A percentile compares a stretch with the other conserved stretches of the same genome.
phyloP scores from a whole-genome alignment of 2,888 invertebrate species.

The Idaea dimidiata region DNA sequence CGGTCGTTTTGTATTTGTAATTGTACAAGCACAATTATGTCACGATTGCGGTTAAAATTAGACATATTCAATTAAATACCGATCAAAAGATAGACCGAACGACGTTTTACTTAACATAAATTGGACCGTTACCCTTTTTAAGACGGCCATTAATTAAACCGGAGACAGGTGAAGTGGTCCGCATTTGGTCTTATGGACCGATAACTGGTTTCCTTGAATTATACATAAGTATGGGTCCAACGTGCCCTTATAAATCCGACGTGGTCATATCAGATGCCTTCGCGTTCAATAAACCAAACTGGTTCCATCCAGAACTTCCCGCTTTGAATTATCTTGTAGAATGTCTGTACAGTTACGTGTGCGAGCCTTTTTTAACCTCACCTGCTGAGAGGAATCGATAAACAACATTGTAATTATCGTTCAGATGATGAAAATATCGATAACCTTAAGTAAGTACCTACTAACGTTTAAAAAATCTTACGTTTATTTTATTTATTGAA shows the following conservation, averaged over 20 bases:
- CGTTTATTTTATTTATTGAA: not conserved
- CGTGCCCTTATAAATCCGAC: slow-evolving; percentile 66
- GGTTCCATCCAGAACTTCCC: slow-evolving; percentile 66
- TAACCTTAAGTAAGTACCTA: not conserved
- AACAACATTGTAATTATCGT: slow-evolving; percentile 3
- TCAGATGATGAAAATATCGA: not conserved
- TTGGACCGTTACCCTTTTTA: slow-evolving; percentile 46
- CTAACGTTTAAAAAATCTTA: not conserved
- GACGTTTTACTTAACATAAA: slow-evolving; percentile 48
- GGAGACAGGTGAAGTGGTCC: slow-evolving; percentile 58
- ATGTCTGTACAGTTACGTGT: slow-evolving; percentile 64
- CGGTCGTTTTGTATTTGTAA: not conserved
- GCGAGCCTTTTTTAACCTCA: slow-evolving; percentile 25
- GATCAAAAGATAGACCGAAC: slow-evolving; percentile 38
- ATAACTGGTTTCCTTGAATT: slow-evolving; percentile 51
- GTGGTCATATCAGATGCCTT: slow-evolving; percentile 58
- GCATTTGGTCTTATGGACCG: slow-evolving; percentile 44
- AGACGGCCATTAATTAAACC: slow-evolving; percentile 51
- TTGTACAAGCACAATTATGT: not conserved
- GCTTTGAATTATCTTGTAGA: slow-evolving; percentile 68
- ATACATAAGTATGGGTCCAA: slow-evolving; percentile 30
- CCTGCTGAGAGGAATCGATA: slow-evolving; percentile 14
- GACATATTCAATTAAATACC: slow-evolving; percentile 43
- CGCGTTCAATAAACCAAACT: slow-evolving; percentile 69
- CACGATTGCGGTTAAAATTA: not conserved